Evolutionary conservation across 2,797 vertebrate species (phyloP), one percentile per base, ranked within the genome.

Genomic region (Acrocephalus scirpaceus): DNA sequence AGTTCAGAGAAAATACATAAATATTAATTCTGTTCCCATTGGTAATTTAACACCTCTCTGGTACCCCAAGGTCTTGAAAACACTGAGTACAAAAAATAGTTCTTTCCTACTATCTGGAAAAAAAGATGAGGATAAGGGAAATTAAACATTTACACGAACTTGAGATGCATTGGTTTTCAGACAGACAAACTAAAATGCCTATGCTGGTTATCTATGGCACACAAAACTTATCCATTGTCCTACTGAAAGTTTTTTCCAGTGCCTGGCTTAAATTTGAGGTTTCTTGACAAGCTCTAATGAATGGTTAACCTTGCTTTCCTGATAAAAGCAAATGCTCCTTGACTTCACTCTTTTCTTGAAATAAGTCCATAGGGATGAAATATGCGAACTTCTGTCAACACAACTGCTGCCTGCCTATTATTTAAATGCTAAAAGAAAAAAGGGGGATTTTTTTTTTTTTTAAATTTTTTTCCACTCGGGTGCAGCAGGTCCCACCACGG

Each of bases 1-100:
- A 38, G 60, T 54, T 88, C 66, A 77, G 83, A 79, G 40, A 57
- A 88, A 93, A 95, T 42, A 94, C 53, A 83, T 61, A 93, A 88
- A 86, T 74, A 95, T 25, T 47, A 76, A 60, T 86, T 82, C 27
- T 71, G 27, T 92, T 95, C 77, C 86, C 69, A 75, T 10, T 74
- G 65, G 67, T 64, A 73, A 90, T 88, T 80, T 83, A 70, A 92
- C 76, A 90, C 50, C 74, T 80, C 82, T 79, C 54, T 92, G 7
- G 6, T 50, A 89, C 50, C 17, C 61, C 51, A 72, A 77, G n/a
- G 54, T 80, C 67, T 92, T 5, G 7, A 88, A 92, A 88, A 72
- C 29, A 64, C 6, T 7, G 32, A n/a, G 16, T 57, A 77, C 42
- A 86, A 86, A 91, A 71, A 58, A 5, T 5, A 71, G 21, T 51